Conservation (phyloP, 1,140 invertebrate genomes). For the Bombyx mandarina region DNA sequence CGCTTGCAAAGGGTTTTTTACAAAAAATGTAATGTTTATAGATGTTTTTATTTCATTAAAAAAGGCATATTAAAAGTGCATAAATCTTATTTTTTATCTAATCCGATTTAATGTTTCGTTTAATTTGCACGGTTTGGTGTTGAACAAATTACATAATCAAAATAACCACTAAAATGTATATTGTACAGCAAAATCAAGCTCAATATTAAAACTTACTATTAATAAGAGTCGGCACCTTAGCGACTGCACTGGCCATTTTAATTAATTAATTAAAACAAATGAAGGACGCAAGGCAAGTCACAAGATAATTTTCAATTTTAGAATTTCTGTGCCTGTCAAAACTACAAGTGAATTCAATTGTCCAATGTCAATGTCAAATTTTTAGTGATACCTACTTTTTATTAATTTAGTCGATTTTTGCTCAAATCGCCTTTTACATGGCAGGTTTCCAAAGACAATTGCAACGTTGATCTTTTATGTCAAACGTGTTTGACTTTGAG, state of each 20-base stretch:
- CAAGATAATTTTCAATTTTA: slow-evolving; percentile 30
- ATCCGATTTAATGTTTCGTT: too few relatives aligned
- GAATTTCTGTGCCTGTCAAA: slow-evolving; percentile 19
- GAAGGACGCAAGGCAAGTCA: slow-evolving; percentile 17
- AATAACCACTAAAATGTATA: slow-evolving; percentile 16
- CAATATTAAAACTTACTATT: slow-evolving; percentile 36
- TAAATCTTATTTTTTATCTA: too few relatives aligned
- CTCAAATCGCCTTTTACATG: too few relatives aligned
- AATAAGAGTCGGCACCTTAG: slow-evolving; percentile 45
- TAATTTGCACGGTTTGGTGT: too few relatives aligned
- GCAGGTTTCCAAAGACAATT: slow-evolving; percentile 3
- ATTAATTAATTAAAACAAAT: slow-evolving; percentile 54
- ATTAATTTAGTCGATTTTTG: too few relatives aligned
- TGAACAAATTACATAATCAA: slow-evolving; percentile 36
- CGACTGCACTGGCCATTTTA: slow-evolving; percentile 47
- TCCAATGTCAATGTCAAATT: slow-evolving; percentile 10
- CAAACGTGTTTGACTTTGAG: slow-evolving; percentile 33
- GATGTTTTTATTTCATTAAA: too few relatives aligned
- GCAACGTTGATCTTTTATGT: slow-evolving; percentile 44
- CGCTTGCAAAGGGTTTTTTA: too few relatives aligned
- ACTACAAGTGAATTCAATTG: slow-evolving; percentile 7
- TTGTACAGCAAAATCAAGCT: not conserved
- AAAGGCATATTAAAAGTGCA: too few relatives aligned
- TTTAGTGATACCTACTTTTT: not conserved
- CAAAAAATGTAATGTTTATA: too few relatives aligned